Evolutionary conservation across 2,113 vertebrate species (phyloP), one percentile per base, ranked within the genome.

Genomic region (Barnardius zonarius): DNA sequence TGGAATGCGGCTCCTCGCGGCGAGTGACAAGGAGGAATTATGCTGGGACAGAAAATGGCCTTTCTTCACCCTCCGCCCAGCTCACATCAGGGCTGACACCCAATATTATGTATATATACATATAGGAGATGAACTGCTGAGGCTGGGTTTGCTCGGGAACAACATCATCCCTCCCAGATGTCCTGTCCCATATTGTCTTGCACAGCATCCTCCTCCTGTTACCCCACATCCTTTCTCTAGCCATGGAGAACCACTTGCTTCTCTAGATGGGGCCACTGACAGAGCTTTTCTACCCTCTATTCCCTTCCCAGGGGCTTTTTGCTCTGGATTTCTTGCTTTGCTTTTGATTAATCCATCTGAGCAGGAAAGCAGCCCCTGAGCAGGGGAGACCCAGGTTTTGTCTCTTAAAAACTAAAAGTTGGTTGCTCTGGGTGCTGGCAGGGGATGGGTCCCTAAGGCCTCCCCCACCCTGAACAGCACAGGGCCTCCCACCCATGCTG

Each of bases 11-110:
- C 91, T 95, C 93, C 92, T 85, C 13, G 8, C 30, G 7, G 83
- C 5, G 67, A 69, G 72, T 59, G 83, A 90, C 81, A 93, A 85
- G 93, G 74, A 93, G 75, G 92, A 95, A 93, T 96, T 86, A 68
- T 90, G 64, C 25, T 30, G 61, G 82, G 68, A 19, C 48, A 70
- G 85, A 88, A 87, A 90, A 86, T 39, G 86, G 39, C 48, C n/a
- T 63, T 96, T 96, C 70, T 88, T 75, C n/a, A 0, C 64, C 35
- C 41, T 17, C 79, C 31, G 51, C 61, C 74, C 75, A 2, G 66
- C 69, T 54, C 57, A 22, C 59, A 6, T 1, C 77, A 6, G n/a
- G 44, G 27, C 61, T 51, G 88, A 46, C 55, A 52, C 84, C 77
- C 43, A 62, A 51, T 7, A n/a, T 15, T 39, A 2, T 55, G 15